Evolutionary conservation across 2,113 vertebrate species (phyloP), one percentile per base, ranked within the genome.

Genomic region (Taurulus bubalis): DNA sequence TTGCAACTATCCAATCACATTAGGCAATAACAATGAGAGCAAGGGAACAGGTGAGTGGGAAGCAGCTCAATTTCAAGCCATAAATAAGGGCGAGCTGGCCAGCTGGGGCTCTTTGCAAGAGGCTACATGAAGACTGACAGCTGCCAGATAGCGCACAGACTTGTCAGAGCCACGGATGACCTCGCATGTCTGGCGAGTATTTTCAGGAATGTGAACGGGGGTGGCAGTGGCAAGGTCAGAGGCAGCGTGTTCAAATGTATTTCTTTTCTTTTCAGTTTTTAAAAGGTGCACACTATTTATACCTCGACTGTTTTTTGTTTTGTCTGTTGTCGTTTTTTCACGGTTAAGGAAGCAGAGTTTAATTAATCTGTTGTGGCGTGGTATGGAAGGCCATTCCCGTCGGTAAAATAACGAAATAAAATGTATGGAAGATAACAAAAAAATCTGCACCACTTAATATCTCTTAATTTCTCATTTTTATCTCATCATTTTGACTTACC

Each of bases 41-140:
- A 71, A 75, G 91, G 88, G 89, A 87, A 92, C 93, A 93, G 93
- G 93, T 94, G 93, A 94, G 87, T 75, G 68, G 70, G 77, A 84
- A 24, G 88, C 85, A 65, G 75, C 69, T 91, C 92, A 92, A 94
- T 94, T 92, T 58, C 79, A 92, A 75, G 63, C 82, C 47, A 62
- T 80, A 89, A 94, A 91, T 94, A 87, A 86, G 80, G 80, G 20
- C 30, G 69, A 62, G 58, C 71, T 58, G 82, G 84, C 77, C 94
- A 94, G 93, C 90, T 94, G 94, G 45, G 90, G 78, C 87, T 64
- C 60, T 6, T 65, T 45, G 71, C 32, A 24, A 66, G 78, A 24
- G 77, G 68, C 62, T 56, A 71, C 89, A 89, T 90, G 40, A 87
- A 91, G 93, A 94, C 75, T 93, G 94, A 93, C 94, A 93, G 94